These are phyloP conservation scores for Prolemur simus DNA, from an alignment of 2,113 vertebrate species.

Conservation along the genomic window DNA sequence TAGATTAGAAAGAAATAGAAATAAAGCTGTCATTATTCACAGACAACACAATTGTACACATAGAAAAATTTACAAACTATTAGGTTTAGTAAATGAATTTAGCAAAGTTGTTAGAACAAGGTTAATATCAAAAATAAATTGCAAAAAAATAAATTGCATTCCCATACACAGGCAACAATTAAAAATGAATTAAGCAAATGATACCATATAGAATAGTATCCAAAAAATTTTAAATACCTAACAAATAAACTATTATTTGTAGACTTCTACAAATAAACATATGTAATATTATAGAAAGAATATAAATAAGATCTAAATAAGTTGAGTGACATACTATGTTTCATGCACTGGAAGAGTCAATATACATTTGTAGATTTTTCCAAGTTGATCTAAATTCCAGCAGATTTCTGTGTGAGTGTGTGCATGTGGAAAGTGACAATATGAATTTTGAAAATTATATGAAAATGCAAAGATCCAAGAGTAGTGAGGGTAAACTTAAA, in stretches of 20 bases:
- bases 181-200: neutral
- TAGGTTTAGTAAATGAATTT: neutral
- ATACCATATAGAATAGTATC: neutral
- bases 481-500: neutral
- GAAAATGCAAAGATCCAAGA: neutral
- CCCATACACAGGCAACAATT: neutral
- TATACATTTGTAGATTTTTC: neutral
- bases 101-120: neutral
- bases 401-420: neutral
- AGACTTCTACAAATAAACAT: neutral
- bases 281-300: neutral
- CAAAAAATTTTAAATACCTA: neutral
- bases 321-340: neutral
- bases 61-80: neutral
- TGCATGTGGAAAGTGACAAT: neutral
- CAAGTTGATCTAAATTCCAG: neutral
- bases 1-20: neutral
- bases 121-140: neutral
- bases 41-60: neutral
- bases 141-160: neutral
- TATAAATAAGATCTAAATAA: neutral
- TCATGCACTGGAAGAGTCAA: neutral
- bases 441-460: neutral
- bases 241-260: neutral
- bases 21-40: neutral